Percentiles rank a stretch among this genome's conserved stretches.
Evolutionary conservation across 37 sponge, comb jelly and placozoan species (phyloP).

Genomic region (Diacarnus erythraeanus): DNA sequence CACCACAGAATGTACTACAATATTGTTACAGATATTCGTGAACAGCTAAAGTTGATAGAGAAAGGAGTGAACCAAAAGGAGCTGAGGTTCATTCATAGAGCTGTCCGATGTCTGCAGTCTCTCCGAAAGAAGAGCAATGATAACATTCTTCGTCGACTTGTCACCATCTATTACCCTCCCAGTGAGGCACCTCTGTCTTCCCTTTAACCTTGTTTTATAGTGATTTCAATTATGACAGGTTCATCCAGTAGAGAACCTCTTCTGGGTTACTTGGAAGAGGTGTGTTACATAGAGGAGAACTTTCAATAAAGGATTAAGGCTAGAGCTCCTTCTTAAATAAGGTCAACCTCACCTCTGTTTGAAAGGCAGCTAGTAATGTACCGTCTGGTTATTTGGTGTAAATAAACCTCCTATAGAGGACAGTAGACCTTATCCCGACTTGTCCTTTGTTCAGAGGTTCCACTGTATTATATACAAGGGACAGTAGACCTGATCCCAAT

Average conservation of each 20-base stretch:
- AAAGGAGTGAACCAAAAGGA: slow-evolving; percentile 83
- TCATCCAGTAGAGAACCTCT: slow-evolving; percentile 24
- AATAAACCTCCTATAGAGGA: too few relatives aligned
- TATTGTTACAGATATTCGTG: slow-evolving; percentile 75
- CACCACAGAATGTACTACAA: neutral
- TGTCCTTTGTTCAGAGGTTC: too few relatives aligned
- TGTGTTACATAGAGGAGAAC: neutral
- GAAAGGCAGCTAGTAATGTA: too few relatives aligned
- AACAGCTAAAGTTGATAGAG: slow-evolving; percentile 83
- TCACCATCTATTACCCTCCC: slow-evolving; percentile 57
- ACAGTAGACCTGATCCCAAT: too few relatives aligned
- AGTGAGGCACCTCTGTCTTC: slow-evolving; percentile 26
- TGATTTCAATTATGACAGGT: neutral
- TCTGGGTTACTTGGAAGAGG: slow-evolving; percentile 31
- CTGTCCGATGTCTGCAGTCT: slow-evolving; percentile 64
- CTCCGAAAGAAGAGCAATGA: slow-evolving; percentile 76
- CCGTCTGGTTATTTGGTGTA: too few relatives aligned
- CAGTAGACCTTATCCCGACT: too few relatives aligned
- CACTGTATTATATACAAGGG: too few relatives aligned
- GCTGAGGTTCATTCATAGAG: slow-evolving; percentile 82
- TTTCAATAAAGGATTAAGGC: too few relatives aligned
- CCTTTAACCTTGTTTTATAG: neutral
- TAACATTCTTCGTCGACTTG: slow-evolving; percentile 58
- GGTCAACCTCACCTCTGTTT: too few relatives aligned
- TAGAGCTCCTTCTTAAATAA: too few relatives aligned